phyloP scores from a whole-genome alignment of 2,113 vertebrate species.

The Pelvicachromis taeniatus region DNA sequence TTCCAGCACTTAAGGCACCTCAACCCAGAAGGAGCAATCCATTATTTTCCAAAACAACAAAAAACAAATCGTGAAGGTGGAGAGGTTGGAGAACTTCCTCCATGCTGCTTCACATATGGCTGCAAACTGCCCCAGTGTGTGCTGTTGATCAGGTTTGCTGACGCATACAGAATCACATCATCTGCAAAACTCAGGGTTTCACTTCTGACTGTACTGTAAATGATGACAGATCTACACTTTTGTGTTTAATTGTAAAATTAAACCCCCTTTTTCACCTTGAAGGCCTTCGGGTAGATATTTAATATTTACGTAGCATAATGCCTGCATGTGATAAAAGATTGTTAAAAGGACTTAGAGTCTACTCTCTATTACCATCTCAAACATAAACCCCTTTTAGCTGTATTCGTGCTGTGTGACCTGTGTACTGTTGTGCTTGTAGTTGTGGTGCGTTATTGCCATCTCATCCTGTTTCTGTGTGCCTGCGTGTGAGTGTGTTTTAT shows the following conservation, averaged over 20 bases:
- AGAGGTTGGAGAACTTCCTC: neutral
- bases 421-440: neutral
- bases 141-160: neutral
- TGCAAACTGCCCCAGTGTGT: neutral
- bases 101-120: neutral
- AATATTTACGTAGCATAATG: neutral
- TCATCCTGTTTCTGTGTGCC: neutral
- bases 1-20: neutral
- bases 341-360: neutral
- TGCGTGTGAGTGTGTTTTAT: constrained; percentile 16
- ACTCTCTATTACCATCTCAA: neutral
- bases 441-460: neutral
- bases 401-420: neutral
- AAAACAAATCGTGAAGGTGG: neutral
- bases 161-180: neutral
- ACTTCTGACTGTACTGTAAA: neutral
- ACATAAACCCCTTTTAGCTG: neutral
- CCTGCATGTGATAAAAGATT: neutral
- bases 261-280: neutral
- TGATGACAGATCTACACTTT: neutral
- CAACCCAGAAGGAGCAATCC: neutral
- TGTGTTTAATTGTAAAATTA: neutral
- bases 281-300: neutral
- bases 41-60: neutral
- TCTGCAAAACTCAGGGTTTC: neutral